Evolutionary conservation across 2,113 vertebrate species (phyloP).

Genomic region (Varanus komodoensis): DNA sequence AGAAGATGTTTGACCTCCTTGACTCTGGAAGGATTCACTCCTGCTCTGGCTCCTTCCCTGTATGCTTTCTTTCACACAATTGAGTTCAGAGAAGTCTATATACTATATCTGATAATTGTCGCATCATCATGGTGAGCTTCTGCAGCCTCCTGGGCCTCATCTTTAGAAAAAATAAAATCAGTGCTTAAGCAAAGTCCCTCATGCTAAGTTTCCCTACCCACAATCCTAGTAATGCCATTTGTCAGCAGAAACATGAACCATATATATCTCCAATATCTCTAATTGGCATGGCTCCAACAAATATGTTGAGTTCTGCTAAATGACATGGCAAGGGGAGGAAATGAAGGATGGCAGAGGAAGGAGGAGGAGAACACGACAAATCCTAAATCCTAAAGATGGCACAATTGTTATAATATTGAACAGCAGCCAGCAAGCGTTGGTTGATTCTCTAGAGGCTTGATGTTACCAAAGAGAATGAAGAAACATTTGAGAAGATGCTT

Average conservation of each 20-base stretch:
- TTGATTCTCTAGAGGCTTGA: no score
- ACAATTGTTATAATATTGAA: no score
- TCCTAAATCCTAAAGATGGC: no score
- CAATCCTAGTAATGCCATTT: neutral
- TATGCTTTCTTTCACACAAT: neutral
- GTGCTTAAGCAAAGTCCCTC: neutral
- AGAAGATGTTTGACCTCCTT: no score
- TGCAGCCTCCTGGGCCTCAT: neutral
- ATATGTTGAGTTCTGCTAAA: neutral
- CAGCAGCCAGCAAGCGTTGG: no score
- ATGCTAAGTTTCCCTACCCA: neutral
- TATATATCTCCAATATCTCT: neutral
- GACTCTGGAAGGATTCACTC: no score
- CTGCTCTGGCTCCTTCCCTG: neutral
- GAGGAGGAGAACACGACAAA: neutral
- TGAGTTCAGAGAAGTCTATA: no score
- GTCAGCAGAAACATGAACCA: neutral
- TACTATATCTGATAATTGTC: neutral
- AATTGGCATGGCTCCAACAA: neutral
- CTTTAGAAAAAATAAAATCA: neutral
- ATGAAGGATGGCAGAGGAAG: no score
- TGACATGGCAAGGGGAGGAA: no score
- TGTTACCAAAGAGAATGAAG: no score
- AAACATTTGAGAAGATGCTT: no score
- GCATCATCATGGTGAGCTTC: neutral